A percentile compares a stretch with the other conserved stretches of the same genome.
These are phyloP conservation scores for Drosophila parvula DNA, from an alignment of 1,140 invertebrate genomes.

Conservation along the genomic window DNA sequence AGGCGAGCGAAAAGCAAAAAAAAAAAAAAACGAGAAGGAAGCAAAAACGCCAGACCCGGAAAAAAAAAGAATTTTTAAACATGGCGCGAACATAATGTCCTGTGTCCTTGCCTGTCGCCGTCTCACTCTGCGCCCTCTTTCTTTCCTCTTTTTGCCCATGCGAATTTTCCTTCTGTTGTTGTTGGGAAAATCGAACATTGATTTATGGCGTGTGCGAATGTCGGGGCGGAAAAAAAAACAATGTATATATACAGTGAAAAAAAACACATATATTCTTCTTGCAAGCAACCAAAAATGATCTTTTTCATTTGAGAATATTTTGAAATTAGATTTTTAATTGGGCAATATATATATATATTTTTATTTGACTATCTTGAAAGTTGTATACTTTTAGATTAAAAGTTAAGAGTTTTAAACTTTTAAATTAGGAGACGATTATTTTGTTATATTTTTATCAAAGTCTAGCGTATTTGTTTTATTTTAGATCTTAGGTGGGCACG, in stretches of 20 bases:
- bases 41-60: constrained; percentile 51
- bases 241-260: constrained; percentile 13
- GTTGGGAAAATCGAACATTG: constrained; percentile 75
- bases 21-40: constrained; percentile 40
- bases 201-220: constrained; percentile 77
- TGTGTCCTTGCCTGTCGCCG: constrained; percentile 72
- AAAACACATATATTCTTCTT: neutral
- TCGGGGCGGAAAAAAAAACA: constrained; percentile 61
- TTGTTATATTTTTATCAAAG: too few species aligned
- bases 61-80: constrained; percentile 67
- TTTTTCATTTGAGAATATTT: too few species aligned
- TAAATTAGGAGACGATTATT: too few species aligned
- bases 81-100: constrained; percentile 84
- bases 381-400: too few species aligned
- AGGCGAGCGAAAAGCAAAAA: constrained; percentile 45
- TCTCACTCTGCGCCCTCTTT: constrained; percentile 36
- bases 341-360: too few species aligned
- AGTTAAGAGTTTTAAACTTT: too few species aligned
- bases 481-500: too few species aligned
- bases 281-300: too few species aligned
- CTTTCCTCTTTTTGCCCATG: constrained; percentile 50
- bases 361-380: too few species aligned
- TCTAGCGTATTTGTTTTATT: too few species aligned
- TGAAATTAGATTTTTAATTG: too few species aligned
- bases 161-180: constrained; percentile 61